phyloP scores from a whole-genome alignment of 1,140 invertebrate species.

The Drosophila miranda region DNA sequence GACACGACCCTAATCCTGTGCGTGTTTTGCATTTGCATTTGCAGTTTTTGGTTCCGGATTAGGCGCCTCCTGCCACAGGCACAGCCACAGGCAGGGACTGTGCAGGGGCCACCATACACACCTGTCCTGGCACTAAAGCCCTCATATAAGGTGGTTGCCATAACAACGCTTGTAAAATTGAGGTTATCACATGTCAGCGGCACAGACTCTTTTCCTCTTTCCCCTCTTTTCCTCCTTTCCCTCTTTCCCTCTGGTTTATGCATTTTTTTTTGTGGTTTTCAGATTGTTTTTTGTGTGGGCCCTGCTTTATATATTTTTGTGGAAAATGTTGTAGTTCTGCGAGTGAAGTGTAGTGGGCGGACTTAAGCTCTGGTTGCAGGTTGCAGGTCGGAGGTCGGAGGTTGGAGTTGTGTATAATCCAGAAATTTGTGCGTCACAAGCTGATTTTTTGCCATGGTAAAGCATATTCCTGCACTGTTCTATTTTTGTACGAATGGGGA shows the following conservation, averaged over 20 bases:
- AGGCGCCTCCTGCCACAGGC: constrained; percentile 43
- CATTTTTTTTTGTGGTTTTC: constrained; percentile 8
- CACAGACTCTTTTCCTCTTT: constrained; percentile 48
- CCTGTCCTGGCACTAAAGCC: constrained; percentile 10
- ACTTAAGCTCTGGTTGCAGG: constrained; percentile 16
- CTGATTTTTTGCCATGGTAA: constrained; percentile 46
- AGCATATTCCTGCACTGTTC: constrained; percentile 22
- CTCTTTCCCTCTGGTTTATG: constrained; percentile 13
- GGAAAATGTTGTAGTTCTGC: constrained; percentile 23
- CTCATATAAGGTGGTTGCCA: constrained; percentile 51
- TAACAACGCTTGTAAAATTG: constrained; percentile 68
- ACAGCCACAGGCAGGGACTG: too few species aligned
- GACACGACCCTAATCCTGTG: constrained; percentile 32
- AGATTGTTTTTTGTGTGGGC: neutral
- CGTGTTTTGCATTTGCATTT: constrained; percentile 61
- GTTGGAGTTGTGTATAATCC: constrained; percentile 41
- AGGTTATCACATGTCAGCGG: constrained; percentile 72
- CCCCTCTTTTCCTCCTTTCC: too few species aligned
- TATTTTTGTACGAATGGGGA: neutral
- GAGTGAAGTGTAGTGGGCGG: neutral
- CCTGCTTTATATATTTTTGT: constrained; percentile 10
- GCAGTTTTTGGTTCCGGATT: constrained; percentile 56
- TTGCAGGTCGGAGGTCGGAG: too few species aligned
- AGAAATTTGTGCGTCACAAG: constrained; percentile 53
- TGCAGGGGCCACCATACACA: too few species aligned